phyloP scores from a whole-genome alignment of 2,888 invertebrate species.

The Sesamia inferens region DNA sequence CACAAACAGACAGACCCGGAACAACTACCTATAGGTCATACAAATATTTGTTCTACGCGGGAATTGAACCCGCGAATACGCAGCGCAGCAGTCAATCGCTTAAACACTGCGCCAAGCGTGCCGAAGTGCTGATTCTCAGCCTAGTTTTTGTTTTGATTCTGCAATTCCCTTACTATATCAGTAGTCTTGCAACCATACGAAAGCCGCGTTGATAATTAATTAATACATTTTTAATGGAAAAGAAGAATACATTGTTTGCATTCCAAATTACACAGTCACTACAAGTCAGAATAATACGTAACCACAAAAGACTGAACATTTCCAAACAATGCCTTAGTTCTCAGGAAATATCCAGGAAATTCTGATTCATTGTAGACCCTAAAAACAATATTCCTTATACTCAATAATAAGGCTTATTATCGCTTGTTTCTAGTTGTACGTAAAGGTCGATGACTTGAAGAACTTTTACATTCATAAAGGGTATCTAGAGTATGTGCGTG shows the following conservation, averaged over 20 bases:
- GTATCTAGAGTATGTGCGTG: slow-evolving; percentile 66
- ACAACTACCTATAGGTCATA: no score
- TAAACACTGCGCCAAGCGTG: no score
- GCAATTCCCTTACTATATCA: neutral
- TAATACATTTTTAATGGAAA: neutral
- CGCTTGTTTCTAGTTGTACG: neutral
- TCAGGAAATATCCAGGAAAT: slow-evolving; percentile 61
- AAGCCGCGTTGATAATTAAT: neutral
- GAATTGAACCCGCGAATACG: no score
- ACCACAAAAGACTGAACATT: slow-evolving; percentile 40
- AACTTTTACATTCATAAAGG: slow-evolving; percentile 67
- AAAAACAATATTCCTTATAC: neutral
- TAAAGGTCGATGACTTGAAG: slow-evolving; percentile 61
- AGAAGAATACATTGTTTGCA: slow-evolving; percentile 14
- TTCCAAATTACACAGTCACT: slow-evolving; percentile 35
- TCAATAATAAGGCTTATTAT: slow-evolving; percentile 22
- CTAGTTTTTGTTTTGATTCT: neutral
- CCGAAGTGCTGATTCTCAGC: neutral
- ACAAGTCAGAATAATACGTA: slow-evolving; percentile 25
- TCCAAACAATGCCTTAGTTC: slow-evolving; percentile 53
- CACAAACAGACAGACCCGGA: no score
- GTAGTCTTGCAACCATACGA: neutral
- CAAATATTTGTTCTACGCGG: no score
- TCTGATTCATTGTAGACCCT: slow-evolving; percentile 60
- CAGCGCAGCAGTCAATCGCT: no score